Conservation (phyloP, 2,113 vertebrate genomes). For the Thalassoma bifasciatum region DNA sequence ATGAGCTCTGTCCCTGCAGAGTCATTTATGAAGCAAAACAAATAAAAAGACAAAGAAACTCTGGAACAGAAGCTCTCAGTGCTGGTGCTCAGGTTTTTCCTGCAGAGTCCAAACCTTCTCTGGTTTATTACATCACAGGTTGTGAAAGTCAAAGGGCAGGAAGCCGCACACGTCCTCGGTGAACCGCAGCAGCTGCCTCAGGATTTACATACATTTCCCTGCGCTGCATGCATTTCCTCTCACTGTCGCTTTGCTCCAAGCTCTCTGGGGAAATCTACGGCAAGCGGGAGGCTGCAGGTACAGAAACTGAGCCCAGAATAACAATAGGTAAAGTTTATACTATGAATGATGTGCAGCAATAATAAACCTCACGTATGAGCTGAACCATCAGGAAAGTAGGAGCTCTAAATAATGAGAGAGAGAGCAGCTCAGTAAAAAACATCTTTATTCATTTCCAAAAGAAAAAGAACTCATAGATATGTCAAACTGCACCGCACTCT, state of each 20-base stretch:
- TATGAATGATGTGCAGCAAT: slow-evolving; percentile 16
- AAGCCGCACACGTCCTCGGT: slow-evolving; percentile 44
- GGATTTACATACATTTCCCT: slow-evolving; percentile 69
- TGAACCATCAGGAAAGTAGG: too few relatives aligned
- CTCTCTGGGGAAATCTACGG: slow-evolving; percentile 52
- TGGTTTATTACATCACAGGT: background rate
- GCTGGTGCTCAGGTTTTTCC: background rate
- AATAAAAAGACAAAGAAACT: too few relatives aligned
- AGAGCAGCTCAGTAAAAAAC: slow-evolving; percentile 16
- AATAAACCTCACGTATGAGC: slow-evolving; percentile 22
- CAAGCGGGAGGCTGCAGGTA: background rate
- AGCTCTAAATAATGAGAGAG: background rate
- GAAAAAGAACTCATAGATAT: slow-evolving; percentile 16
- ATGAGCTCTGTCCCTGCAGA: too few relatives aligned
- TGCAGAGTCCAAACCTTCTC: background rate
- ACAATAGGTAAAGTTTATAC: slow-evolving; percentile 11
- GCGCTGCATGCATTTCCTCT: background rate
- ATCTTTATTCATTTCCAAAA: slow-evolving; percentile 61
- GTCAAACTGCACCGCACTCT: slow-evolving; percentile 15
- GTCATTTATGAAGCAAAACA: too few relatives aligned
- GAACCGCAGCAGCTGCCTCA: background rate
- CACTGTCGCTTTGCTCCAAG: slow-evolving; percentile 19
- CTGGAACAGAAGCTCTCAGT: too few relatives aligned
- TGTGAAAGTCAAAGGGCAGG: slow-evolving; percentile 30
- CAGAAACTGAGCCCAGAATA: slow-evolving; percentile 16